Conservation (phyloP, 2,113 vertebrate genomes). For the Bufo gargarizans region DNA sequence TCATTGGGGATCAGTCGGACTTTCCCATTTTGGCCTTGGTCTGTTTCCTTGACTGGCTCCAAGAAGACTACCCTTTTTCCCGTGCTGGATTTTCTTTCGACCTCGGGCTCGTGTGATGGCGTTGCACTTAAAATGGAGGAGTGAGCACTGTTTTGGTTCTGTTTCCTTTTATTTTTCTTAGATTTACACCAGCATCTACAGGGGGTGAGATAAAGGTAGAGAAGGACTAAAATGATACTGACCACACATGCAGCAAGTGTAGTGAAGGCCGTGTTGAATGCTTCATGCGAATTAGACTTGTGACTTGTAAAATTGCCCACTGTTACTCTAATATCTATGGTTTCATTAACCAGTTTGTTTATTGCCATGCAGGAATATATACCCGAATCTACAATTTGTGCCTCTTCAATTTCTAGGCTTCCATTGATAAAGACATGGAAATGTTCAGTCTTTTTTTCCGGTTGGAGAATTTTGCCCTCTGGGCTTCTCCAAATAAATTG, state of each 20-base stretch:
- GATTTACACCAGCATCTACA: constrained; percentile 75
- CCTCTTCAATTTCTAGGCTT: constrained; percentile 77
- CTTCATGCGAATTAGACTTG: constrained; percentile 70
- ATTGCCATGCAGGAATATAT: constrained; percentile 77
- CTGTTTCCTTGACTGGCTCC: constrained; percentile 74
- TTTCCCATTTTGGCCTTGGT: constrained; percentile 72
- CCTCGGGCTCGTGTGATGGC: constrained; percentile 66
- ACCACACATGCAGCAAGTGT: constrained; percentile 85
- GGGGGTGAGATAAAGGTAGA: constrained; percentile 87
- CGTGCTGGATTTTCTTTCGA: constrained; percentile 71
- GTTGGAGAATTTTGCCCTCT: constrained; percentile 68
- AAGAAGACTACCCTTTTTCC: constrained; percentile 84
- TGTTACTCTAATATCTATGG: constrained; percentile 74
- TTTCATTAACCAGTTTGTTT: constrained; percentile 70
- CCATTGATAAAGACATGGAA: constrained; percentile 77
- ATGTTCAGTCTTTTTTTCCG: constrained; percentile 62
- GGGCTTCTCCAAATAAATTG: constrained; percentile 80
- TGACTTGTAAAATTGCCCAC: constrained; percentile 76
- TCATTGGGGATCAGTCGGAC: constrained; percentile 70
- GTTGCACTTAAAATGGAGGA: constrained; percentile 69
- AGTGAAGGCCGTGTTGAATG: constrained; percentile 87
- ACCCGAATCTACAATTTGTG: constrained; percentile 76
- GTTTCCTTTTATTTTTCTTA: constrained; percentile 68
- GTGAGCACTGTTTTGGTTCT: constrained; percentile 67
- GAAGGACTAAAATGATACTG: constrained; percentile 84